Evolutionary conservation across 2,888 invertebrate species (phyloP).

Genomic region (Drosophila kokeensis): DNA sequence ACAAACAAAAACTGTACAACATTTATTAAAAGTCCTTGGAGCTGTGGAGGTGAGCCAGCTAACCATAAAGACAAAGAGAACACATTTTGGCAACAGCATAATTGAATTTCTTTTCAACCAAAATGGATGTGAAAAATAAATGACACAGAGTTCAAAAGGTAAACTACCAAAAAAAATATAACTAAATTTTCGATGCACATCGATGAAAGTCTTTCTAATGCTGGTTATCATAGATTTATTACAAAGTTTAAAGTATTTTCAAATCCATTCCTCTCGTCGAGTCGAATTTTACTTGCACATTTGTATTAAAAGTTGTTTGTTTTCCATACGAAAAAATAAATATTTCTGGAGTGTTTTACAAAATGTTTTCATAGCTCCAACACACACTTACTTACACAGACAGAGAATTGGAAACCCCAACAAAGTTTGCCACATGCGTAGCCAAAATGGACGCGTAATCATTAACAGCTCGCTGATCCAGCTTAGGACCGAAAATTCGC

Average conservation of each 20-base stretch:
- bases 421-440: conserved; percentile 16
- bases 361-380: conserved; percentile 24
- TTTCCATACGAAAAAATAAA: conserved; percentile 37
- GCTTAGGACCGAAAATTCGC: conserved; percentile 30
- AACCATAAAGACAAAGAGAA: conserved; percentile 10
- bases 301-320: conserved; percentile 18
- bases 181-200: too few species aligned
- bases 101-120: conserved; percentile 7
- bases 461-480: conserved; percentile 68
- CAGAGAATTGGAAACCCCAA: conserved; percentile 1
- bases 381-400: conserved; percentile 2
- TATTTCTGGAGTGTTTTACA: conserved; percentile 13
- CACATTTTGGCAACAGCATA: conserved; percentile 6
- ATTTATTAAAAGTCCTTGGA: conserved; percentile 9
- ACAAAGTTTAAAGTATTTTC: not conserved
- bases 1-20: conserved; percentile 22
- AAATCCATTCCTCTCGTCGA: not conserved
- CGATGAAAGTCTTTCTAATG: too few species aligned
- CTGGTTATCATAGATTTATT: not conserved
- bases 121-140: conserved; percentile 1
- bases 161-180: not conserved
- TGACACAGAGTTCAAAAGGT: not conserved
- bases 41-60: not conserved
- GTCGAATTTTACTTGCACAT: not conserved
- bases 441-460: conserved; percentile 44